Evolutionary conservation across 2,888 invertebrate species (phyloP).

Genomic region (Anthrax anthrax): DNA sequence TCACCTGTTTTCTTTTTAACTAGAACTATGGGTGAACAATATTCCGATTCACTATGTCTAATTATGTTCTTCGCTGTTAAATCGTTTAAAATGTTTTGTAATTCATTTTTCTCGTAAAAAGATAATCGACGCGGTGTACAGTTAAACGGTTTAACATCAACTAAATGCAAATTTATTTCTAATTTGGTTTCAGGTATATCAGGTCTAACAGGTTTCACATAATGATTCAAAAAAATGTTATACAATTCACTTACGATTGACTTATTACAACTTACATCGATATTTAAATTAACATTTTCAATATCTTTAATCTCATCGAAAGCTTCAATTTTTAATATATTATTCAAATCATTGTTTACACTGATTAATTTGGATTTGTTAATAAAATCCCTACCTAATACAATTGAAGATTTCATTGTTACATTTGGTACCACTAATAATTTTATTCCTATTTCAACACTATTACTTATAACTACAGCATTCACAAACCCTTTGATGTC

Average conservation of each 20-base stretch:
- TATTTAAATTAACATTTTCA: not conserved
- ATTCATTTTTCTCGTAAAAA: not conserved
- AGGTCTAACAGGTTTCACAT: too few species aligned
- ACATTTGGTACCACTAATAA: not conserved
- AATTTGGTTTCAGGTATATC: too few species aligned
- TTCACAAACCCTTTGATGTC: not conserved
- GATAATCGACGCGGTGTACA: not conserved
- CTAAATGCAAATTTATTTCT: too few species aligned
- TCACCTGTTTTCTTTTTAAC: conserved; percentile 11
- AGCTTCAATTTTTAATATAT: not conserved
- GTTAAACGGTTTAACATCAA: too few species aligned
- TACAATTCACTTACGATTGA: too few species aligned
- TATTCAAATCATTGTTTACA: not conserved
- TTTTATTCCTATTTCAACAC: not conserved
- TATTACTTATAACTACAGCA: not conserved
- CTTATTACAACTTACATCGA: not conserved
- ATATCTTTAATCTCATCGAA: too few species aligned
- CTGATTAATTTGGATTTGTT: not conserved
- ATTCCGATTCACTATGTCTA: conserved; percentile 6
- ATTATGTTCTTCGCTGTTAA: conserved; percentile 3
- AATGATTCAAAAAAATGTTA: too few species aligned
- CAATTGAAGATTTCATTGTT: not conserved
- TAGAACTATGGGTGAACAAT: conserved; percentile 9
- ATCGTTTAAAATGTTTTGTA: conserved; percentile 3
- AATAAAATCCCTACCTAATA: not conserved